These are phyloP conservation scores for Nyctibius grandis DNA, from an alignment of 2,797 vertebrate species.

Conservation along the genomic window DNA sequence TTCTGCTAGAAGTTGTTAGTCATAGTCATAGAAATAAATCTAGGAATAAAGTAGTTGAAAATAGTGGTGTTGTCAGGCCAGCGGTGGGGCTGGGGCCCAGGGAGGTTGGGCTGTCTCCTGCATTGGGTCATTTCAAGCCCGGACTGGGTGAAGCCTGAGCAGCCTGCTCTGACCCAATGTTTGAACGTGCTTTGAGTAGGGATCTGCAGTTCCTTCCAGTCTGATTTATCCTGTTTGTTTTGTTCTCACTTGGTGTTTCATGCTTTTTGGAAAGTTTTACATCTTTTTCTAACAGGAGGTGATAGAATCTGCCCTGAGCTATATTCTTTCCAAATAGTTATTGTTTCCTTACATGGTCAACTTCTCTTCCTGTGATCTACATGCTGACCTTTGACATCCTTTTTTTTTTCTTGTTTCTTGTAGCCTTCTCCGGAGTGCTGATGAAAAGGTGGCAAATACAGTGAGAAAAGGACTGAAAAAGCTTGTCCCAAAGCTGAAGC, in stretches of 20 bases:
- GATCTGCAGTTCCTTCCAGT: not conserved
- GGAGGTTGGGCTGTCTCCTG: not conserved
- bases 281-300: not conserved
- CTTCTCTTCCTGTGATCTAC: not conserved
- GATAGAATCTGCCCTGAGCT: not conserved
- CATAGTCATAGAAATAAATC: not conserved
- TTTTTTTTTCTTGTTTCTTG: not conserved
- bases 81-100: too few relatives aligned
- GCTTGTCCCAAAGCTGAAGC: slow-evolving; percentile 76
- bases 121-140: not conserved
- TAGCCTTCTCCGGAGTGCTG: slow-evolving; percentile 87
- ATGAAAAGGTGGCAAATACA: slow-evolving; percentile 77
- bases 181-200: not conserved
- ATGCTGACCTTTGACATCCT: not conserved
- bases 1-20: not conserved
- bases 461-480: slow-evolving; percentile 81
- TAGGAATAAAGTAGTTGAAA: not conserved
- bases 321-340: not conserved
- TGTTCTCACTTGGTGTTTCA: not conserved
- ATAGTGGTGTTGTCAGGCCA: not conserved
- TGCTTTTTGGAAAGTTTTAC: not conserved
- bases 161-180: not conserved
- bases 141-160: not conserved
- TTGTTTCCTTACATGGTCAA: not conserved
- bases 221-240: not conserved